Conservation (phyloP, 2,888 invertebrate genomes). For the Xanthia togata region DNA sequence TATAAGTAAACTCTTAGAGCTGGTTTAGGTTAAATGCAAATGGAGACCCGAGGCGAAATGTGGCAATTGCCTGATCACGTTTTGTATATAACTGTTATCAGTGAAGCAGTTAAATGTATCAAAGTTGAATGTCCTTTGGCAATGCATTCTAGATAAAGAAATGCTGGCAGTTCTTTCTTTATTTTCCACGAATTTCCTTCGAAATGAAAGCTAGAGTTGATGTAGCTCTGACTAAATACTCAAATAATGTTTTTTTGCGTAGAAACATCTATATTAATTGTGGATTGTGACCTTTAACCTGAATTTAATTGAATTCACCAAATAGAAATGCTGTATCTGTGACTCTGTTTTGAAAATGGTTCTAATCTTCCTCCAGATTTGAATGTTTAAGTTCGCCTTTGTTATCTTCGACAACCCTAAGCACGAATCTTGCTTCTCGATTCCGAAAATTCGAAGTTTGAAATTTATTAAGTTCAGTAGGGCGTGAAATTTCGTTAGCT, state of each 20-base stretch:
- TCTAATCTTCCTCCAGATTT: neutral
- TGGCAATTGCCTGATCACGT: slow-evolving; percentile 58
- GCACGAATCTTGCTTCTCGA: slow-evolving; percentile 16
- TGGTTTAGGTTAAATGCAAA: slow-evolving; percentile 56
- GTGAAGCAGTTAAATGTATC: slow-evolving; percentile 39
- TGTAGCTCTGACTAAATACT: neutral
- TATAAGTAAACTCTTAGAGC: slow-evolving; percentile 44
- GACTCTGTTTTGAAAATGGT: neutral
- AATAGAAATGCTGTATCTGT: neutral
- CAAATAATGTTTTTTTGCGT: neutral
- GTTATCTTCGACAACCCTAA: slow-evolving; percentile 50
- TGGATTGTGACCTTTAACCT: neutral
- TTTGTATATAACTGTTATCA: slow-evolving; percentile 53
- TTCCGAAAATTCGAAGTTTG: slow-evolving; percentile 53
- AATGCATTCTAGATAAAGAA: slow-evolving; percentile 7
- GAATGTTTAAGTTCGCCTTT: neutral
- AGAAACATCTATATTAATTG: neutral
- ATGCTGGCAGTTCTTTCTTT: neutral
- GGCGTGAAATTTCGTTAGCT: slow-evolving; percentile 75
- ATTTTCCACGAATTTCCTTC: neutral
- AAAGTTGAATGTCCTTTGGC: slow-evolving; percentile 54
- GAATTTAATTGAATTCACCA: neutral
- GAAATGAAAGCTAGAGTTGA: neutral
- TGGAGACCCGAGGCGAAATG: slow-evolving; percentile 50
- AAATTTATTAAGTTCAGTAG: slow-evolving; percentile 74